Conservation (phyloP, 64 coral and sea anemone species). For the Platygyra sinensis region DNA sequence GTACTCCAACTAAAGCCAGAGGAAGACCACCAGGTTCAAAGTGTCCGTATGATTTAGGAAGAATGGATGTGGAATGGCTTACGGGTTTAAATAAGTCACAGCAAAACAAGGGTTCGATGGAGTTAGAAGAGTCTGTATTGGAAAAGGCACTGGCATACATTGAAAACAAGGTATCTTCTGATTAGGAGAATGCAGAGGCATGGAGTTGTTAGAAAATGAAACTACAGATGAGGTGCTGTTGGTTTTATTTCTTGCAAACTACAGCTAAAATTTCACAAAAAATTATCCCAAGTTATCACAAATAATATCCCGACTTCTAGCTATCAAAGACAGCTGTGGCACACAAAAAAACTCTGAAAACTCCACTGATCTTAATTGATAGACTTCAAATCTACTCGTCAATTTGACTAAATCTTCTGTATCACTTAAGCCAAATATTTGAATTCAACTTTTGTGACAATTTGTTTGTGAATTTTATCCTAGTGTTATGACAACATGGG, state of each 20-base stretch:
- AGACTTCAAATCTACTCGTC: too few species aligned
- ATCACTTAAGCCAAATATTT: not conserved
- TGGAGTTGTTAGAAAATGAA: not conserved
- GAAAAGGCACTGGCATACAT: constrained; percentile 92
- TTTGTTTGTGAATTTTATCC: not conserved
- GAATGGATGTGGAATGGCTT: constrained; percentile 96
- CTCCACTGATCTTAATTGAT: too few species aligned
- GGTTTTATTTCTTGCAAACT: too few species aligned
- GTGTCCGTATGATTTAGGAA: constrained; percentile 73
- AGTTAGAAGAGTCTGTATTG: constrained; percentile 77
- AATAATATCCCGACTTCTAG: too few species aligned
- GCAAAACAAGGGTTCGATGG: constrained; percentile 72
- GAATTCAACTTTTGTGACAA: not conserved
- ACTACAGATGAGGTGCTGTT: too few species aligned
- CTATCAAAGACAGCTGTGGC: too few species aligned
- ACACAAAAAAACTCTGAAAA: too few species aligned
- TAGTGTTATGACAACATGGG: constrained; percentile 99
- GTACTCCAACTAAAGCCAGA: constrained; percentile 69
- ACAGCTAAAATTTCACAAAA: too few species aligned
- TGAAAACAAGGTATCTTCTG: constrained; percentile 80
- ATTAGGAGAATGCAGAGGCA: not conserved
- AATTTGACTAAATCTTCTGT: not conserved
- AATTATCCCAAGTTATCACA: too few species aligned
- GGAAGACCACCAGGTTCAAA: constrained; percentile 34
- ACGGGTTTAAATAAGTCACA: constrained; percentile 80